Evolutionary conservation across 2,797 vertebrate genomes (phyloP).

Genomic region (Sebastes hubbsi): DNA sequence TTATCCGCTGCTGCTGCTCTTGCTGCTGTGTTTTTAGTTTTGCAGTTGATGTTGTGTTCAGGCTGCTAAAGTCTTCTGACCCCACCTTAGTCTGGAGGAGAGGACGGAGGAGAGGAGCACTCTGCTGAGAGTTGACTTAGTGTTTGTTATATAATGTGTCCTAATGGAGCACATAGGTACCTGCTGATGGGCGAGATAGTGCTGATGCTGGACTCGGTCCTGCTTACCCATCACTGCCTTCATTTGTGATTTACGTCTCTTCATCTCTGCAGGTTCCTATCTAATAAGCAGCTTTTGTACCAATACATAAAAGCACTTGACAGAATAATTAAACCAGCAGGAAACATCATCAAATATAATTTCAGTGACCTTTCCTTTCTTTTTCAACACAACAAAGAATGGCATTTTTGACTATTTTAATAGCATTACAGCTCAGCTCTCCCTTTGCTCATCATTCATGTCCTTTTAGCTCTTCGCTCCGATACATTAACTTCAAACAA

Average conservation of each 20-base stretch:
- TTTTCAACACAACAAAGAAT: not conserved
- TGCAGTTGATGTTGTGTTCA: constrained; percentile 6
- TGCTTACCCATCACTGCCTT: constrained; percentile 15
- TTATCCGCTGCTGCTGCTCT: not conserved
- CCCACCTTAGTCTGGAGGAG: constrained; percentile 1
- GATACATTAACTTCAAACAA: constrained; percentile 53
- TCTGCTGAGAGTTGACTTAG: constrained; percentile 13
- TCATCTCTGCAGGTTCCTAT: not conserved
- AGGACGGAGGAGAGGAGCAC: not conserved
- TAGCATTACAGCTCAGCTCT: constrained; percentile 1
- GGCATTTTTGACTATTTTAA: not conserved
- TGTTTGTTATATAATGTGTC: constrained; percentile 38
- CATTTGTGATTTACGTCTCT: not conserved
- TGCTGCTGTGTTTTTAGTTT: constrained; percentile 11
- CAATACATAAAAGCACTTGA: not conserved
- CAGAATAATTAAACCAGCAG: not conserved
- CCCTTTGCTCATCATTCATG: constrained; percentile 51
- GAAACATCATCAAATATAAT: not conserved
- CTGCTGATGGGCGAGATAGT: constrained; percentile 24
- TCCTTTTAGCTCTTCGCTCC: constrained; percentile 34
- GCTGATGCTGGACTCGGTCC: constrained; percentile 22
- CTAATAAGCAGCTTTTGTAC: not conserved
- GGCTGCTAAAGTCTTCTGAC: constrained; percentile 3
- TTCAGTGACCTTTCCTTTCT: not conserved
- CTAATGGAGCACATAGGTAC: constrained; percentile 16